These are phyloP conservation scores for Agapetus fuscipes DNA, from an alignment of 2,888 invertebrate genomes.

Conservation along the genomic window DNA sequence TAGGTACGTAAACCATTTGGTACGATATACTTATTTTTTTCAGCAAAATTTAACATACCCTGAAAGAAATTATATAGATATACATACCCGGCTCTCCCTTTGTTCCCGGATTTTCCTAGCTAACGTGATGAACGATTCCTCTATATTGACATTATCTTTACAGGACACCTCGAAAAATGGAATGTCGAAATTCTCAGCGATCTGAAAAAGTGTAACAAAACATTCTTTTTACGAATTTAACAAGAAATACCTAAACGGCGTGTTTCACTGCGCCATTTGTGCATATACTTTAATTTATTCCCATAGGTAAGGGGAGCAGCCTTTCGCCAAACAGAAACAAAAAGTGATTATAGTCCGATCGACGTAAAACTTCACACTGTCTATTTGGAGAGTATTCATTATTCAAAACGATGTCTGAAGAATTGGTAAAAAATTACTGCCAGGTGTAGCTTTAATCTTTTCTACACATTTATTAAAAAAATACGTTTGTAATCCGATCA, in stretches of 20 bases:
- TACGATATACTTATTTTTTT: conserved; percentile 1
- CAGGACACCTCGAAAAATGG: conserved; percentile 85
- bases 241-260: neutral
- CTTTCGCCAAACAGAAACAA: no score
- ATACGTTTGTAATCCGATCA: no score
- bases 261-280: no score
- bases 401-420: no score
- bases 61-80: conserved; percentile 1
- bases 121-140: conserved; percentile 70
- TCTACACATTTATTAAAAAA: no score
- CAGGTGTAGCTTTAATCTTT: no score
- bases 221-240: conserved; percentile 3
- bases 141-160: conserved; percentile 77
- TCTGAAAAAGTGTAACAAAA: conserved; percentile 44
- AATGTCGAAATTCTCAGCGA: conserved; percentile 81
- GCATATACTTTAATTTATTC: no score
- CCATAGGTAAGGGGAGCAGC: no score
- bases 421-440: no score
- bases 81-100: conserved; percentile 60
- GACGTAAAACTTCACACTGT: no score
- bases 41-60: neutral
- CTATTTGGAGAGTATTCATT: no score
- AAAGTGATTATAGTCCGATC: no score
- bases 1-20: neutral
- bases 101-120: conserved; percentile 77